A percentile compares a stretch with the other conserved stretches of the same genome.
phyloP scores from a whole-genome alignment of 2,797 vertebrate genomes.

The Scarus forsteni region DNA sequence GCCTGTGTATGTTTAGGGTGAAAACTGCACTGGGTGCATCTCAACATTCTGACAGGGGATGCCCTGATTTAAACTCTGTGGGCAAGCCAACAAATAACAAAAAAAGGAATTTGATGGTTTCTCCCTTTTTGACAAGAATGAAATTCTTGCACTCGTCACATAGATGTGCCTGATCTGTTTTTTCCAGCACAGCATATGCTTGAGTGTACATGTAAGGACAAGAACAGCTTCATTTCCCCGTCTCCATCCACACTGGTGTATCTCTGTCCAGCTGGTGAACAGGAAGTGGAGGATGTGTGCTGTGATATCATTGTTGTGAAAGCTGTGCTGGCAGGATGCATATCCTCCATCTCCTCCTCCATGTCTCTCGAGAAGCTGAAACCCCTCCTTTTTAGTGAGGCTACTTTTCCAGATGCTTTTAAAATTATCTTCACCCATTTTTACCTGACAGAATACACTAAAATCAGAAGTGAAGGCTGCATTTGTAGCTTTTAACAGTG shows the following conservation, averaged over 20 bases:
- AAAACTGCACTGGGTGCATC: conserved; percentile 25
- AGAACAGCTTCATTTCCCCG: conserved; percentile 47
- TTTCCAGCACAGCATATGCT: background rate
- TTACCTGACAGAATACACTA: conserved; percentile 35
- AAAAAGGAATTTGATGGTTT: background rate
- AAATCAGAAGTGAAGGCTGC: conserved; percentile 25
- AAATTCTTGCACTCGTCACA: background rate
- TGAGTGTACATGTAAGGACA: conserved; percentile 1
- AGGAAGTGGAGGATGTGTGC: conserved; percentile 72
- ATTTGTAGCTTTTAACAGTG: background rate
- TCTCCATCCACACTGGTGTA: conserved; percentile 41
- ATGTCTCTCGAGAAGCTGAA: conserved; percentile 50
- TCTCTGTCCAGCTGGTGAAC: conserved; percentile 65
- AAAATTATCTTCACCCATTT: conserved; percentile 44
- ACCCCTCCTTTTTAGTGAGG: conserved; percentile 43
- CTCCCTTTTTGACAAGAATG: background rate
- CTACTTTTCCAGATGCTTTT: conserved; percentile 62
- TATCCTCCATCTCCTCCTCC: conserved; percentile 73
- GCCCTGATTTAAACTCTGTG: conserved; percentile 9
- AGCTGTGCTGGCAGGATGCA: conserved; percentile 69
- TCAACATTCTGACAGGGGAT: conserved; percentile 22
- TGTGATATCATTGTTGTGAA: conserved; percentile 80
- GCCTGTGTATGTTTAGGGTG: conserved; percentile 33
- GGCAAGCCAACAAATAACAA: conserved; percentile 6
- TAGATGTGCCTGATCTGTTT: background rate